Evolutionary conservation across 1,140 invertebrate species (phyloP).

Genomic region (Cheumatopsyche charites): DNA sequence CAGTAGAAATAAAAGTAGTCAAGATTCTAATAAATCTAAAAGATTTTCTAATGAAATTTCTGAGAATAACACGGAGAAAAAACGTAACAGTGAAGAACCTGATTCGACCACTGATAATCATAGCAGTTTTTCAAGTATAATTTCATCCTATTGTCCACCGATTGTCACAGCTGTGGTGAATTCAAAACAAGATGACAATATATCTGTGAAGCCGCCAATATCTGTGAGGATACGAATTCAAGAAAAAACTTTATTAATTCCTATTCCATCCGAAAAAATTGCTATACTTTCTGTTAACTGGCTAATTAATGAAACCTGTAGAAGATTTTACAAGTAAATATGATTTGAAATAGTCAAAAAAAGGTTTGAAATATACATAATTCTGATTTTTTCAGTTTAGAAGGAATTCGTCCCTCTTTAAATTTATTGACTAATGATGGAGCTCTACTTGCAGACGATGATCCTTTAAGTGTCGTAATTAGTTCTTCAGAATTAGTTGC

Average conservation of each 20-base stretch:
- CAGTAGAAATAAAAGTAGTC: conserved; percentile 54
- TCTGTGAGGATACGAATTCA: conserved; percentile 69
- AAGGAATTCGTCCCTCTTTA: conserved; percentile 67
- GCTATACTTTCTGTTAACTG: conserved; percentile 69
- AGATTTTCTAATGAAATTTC: conserved; percentile 54
- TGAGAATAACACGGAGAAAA: conserved; percentile 51
- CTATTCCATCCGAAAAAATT: conserved; percentile 64
- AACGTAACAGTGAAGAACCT: conserved; percentile 50
- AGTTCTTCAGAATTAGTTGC: conserved; percentile 65
- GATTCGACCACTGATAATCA: conserved; percentile 49
- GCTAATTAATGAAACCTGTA: conserved; percentile 71
- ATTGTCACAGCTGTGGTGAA: background rate
- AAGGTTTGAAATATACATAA: too few species aligned
- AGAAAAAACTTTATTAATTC: conserved; percentile 68
- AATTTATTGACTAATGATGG: conserved; percentile 70
- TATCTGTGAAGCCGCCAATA: conserved; percentile 50
- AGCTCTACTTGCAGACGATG: conserved; percentile 69
- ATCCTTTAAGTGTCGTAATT: conserved; percentile 65
- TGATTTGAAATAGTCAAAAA: background rate
- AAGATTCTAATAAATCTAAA: conserved; percentile 58
- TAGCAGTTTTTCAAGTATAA: background rate
- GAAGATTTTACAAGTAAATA: conserved; percentile 71
- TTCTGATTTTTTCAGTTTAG: conserved; percentile 66
- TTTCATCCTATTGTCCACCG: background rate
- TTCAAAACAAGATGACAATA: background rate